Evolutionary conservation across 2,888 invertebrate species (phyloP).

Genomic region (Orchestes rusci): DNA sequence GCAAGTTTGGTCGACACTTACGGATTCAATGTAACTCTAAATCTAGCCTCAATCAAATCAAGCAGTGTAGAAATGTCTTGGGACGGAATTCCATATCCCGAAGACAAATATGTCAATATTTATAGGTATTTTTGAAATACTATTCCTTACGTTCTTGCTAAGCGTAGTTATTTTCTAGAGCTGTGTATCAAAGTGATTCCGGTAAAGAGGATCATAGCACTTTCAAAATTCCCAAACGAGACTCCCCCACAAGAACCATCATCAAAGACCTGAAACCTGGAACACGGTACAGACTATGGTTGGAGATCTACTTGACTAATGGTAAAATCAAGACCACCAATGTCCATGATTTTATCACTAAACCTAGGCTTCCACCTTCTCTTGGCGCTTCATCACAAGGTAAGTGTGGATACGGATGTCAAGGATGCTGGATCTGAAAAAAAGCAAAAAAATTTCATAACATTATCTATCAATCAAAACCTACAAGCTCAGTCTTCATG

Average conservation of each 20-base stretch:
- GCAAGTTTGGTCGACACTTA: conserved; percentile 69
- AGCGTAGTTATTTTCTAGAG: conserved; percentile 43
- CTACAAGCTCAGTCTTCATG: no score
- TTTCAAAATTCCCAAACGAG: conserved; percentile 68
- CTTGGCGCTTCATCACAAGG: conserved; percentile 45
- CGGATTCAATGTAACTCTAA: conserved; percentile 72
- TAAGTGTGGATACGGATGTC: no score
- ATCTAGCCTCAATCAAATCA: conserved; percentile 67
- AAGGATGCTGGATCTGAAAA: no score
- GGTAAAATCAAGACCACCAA: conserved; percentile 87
- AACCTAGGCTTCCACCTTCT: conserved; percentile 55
- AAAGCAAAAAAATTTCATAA: no score
- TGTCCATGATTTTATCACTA: conserved; percentile 80
- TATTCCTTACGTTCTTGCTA: not conserved
- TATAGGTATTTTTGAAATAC: conserved; percentile 43
- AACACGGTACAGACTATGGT: conserved; percentile 79
- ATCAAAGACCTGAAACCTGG: conserved; percentile 68
- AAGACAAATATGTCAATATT: conserved; percentile 84
- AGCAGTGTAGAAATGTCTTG: conserved; percentile 72
- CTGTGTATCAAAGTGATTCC: conserved; percentile 70
- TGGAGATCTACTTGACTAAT: conserved; percentile 83
- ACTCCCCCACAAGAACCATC: conserved; percentile 58
- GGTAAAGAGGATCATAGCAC: conserved; percentile 66
- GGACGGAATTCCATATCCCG: conserved; percentile 81
- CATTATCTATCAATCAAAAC: no score